Base-by-base conservation (phyloP, 1,140 invertebrate species). In the Watersipora subatra region DNA sequence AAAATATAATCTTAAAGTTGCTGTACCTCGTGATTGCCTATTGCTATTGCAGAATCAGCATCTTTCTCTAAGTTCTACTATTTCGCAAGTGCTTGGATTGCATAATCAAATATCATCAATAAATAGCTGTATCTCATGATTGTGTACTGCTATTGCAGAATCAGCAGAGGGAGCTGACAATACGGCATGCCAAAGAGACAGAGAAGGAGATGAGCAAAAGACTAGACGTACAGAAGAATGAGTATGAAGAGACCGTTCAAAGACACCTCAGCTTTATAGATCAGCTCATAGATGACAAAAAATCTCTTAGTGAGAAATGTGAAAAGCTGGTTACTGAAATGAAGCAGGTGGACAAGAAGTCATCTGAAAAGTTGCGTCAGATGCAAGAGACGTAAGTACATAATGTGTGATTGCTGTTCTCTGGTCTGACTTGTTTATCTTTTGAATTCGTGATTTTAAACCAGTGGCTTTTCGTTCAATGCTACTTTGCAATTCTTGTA, bases 261-360 rank as follows among this genome's bases (percentile, higher is more conserved):
- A 68, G 78, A 65, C 79, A 81, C 69, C 66, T 81, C n/a, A 72
- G 71, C 30, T 81, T 81, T 67, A 80, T 81, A 68, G 79, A 81
- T 71, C 78, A 80, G 78, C 67, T 81, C 61, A 81, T 81, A 65
- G 77, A 80, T 71, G 78, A 81, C 69, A 81, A 81, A 66, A 80
- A 81, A 63, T 67, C 29, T 17, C 66, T 80, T 55, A 73, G 73
- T 68, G 78, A 79, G 64, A 78, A 75, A 72, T 80, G 78, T 74
- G 78, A 81, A 69, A 69, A 73, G 62, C 63, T 80, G 25, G 75
- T 80, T 19, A 77, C 73, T 57, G 77, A 81, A 63, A 63, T 80
- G 64, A 80, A 80, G 67, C 72, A 69, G 22, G 66, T 78, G 0
- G 76, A 78, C 65, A 77, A 75, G 64, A 80, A 79, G 69, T 80